Evolutionary conservation across 2,113 vertebrate genomes (phyloP), one percentile per base, ranked within the genome.

Genomic region (Cyprinodon brontotheroides): DNA sequence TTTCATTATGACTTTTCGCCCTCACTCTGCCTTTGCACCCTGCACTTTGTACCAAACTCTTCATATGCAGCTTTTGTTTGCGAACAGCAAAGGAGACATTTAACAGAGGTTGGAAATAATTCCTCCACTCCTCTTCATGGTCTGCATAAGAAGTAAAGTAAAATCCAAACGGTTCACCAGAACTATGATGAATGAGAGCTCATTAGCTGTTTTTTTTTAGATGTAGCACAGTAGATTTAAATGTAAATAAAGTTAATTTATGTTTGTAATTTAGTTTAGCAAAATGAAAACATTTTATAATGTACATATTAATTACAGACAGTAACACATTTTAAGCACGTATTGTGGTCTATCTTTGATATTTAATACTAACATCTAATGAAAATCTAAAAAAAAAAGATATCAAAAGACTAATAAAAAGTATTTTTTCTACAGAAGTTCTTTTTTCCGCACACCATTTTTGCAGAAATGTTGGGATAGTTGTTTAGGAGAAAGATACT

Each of bases 1-100:
- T 89, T 83, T 83, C 87, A 84, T 89, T 82, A 87, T 86, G 84
- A 91, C 89, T 87, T 90, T 86, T 89, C 72, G 78, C 72, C 80
- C 83, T 0, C 38, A 83, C 80, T 82, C 80, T 87, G 66, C 68
- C 80, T 71, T 82, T 70, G 78, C 4, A 1, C 68, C 61, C 2
- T 12, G 20, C 12, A 20, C 43, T 80, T 61, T 80, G 74, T 78
- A 77, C 79, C 48, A 68, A 63, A 75, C 36, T 60, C 47, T 81
- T 81, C 73, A 80, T 79, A 71, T 71, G 72, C 45, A 36, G 61
- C 50, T 7, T 74, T 57, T 79, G 45, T 71, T 61, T 43, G 8
- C 43, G 39, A 29, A 64, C 50, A 65, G 17, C 17, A 20, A 70
- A 20, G 37, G 73, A 59, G 3, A 57, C 50, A 57, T 57, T 57